phyloP scores from a whole-genome alignment of 2,797 vertebrate genomes.

The Gouania willdenowi region DNA sequence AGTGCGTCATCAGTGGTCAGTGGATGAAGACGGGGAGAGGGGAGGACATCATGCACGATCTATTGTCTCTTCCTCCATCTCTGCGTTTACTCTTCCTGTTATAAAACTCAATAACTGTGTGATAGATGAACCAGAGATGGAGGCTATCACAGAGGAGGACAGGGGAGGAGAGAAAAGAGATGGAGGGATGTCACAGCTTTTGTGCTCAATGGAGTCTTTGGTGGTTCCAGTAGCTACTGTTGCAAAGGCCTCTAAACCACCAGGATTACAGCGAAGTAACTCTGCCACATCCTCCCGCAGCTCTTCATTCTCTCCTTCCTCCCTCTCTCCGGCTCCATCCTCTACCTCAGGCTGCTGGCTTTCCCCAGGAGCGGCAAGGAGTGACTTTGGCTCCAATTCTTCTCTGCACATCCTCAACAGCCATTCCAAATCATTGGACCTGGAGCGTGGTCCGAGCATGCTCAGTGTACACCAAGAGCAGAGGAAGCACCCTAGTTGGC shows the following conservation, averaged over 20 bases:
- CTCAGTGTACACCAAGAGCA: conserved; percentile 90
- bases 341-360: conserved; percentile 81
- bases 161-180: conserved; percentile 38
- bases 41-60: conserved; percentile 84
- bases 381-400: conserved; percentile 92
- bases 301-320: conserved; percentile 68
- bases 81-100: conserved; percentile 93
- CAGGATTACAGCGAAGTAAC: conserved; percentile 72
- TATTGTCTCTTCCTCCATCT: conserved; percentile 95
- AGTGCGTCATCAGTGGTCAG: conserved; percentile 50
- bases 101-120: conserved; percentile 99
- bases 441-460: conserved; percentile 81
- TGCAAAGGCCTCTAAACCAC: conserved; percentile 80
- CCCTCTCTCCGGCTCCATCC: conserved; percentile 72
- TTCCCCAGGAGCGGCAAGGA: conserved; percentile 86
- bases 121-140: conserved; percentile 93
- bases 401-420: conserved; percentile 90
- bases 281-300: conserved; percentile 76
- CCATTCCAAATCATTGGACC: conserved; percentile 95
- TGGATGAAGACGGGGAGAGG: conserved; percentile 47
- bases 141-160: conserved; percentile 90
- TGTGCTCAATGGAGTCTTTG: conserved; percentile 85
- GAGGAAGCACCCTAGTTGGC: conserved; percentile 97
- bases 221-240: conserved; percentile 78
- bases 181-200: conserved; percentile 70